phyloP scores from a whole-genome alignment of 2,797 vertebrate genomes.

The Neomorphus geoffroyi region DNA sequence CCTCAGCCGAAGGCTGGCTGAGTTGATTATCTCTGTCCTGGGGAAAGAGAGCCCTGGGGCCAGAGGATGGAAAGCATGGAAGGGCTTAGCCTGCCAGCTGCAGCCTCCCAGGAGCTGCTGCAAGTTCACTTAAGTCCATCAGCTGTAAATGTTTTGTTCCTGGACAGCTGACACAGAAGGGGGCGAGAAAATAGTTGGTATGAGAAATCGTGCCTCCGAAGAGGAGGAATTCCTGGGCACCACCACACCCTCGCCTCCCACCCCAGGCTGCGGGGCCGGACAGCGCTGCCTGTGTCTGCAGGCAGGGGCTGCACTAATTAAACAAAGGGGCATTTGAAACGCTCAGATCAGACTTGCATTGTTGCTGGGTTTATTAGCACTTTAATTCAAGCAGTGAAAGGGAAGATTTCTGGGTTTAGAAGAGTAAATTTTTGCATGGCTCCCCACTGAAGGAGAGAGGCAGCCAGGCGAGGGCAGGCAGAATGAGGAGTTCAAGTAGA shows the following conservation, averaged over 20 bases:
- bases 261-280: not conserved
- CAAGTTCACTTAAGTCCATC: not conserved
- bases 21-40: no score
- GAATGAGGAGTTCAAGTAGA: accelerated
- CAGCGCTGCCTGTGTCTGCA: not conserved
- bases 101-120: not conserved
- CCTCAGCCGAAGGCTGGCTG: accelerated
- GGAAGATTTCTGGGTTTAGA: not conserved
- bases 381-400: not conserved
- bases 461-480: not conserved
- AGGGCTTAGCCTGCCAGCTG: not conserved
- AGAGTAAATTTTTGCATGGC: not conserved
- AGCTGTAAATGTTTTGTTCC: not conserved
- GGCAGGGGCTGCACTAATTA: not conserved
- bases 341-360: accelerated
- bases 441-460: not conserved
- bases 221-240: conserved; percentile 9
- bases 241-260: not conserved
- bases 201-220: not conserved
- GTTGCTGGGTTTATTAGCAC: not conserved
- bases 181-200: not conserved
- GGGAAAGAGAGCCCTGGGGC: no score
- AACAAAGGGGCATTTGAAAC: conserved; percentile 27
- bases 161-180: not conserved
- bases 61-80: not conserved